Evolutionary conservation across 2,113 vertebrate genomes (phyloP), one percentile per base, ranked within the genome.

Genomic region (Hymenochirus boettgeri): DNA sequence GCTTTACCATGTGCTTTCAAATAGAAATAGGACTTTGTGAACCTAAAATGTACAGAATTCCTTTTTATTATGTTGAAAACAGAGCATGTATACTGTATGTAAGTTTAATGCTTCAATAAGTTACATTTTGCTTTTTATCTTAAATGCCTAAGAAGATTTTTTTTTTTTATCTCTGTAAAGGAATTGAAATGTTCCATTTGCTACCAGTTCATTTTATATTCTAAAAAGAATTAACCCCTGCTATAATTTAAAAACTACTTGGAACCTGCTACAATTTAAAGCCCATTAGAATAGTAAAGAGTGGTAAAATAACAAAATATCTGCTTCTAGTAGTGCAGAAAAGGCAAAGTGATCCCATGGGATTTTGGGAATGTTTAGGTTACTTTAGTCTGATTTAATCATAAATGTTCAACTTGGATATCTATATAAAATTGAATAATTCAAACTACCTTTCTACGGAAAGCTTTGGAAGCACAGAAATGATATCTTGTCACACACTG

Each of bases 121-220:
- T 69, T 60, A 60, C 22, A 53, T 51, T 23, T 19, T 53, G 33
- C 47, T 57, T 59, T 60, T 69, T 39, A 69, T 53, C 33, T 45
- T 47, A 23, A 59, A 69, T 25, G 17, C 8, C 11, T n/a, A 21
- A 23, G 21, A 10, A 45, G 45, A 69, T 27, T 45, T 53, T 37
- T 17, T 48, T 50, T 27, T 45, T 53, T 37, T 17, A 57, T 50
- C 55, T 57, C 31, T 26, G 13, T n/a, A n/a, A 21, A 45, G n/a
- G 7, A 59, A 50, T 57, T 54, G 25, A 65, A 66, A 58, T 66
- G 56, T 69, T 57, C 52, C 57, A 59, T 69, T 69, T 69, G 7
- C 5, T 59, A 50, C 21, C 22, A 48, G n/a, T 50, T 25, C 26
- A 57, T 31, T 65, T 65, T 21, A 48, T 48, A 22, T 48, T 21